These are phyloP conservation scores for Eupithecia subfuscata DNA, from an alignment of 2,888 invertebrate species.

Conservation along the genomic window DNA sequence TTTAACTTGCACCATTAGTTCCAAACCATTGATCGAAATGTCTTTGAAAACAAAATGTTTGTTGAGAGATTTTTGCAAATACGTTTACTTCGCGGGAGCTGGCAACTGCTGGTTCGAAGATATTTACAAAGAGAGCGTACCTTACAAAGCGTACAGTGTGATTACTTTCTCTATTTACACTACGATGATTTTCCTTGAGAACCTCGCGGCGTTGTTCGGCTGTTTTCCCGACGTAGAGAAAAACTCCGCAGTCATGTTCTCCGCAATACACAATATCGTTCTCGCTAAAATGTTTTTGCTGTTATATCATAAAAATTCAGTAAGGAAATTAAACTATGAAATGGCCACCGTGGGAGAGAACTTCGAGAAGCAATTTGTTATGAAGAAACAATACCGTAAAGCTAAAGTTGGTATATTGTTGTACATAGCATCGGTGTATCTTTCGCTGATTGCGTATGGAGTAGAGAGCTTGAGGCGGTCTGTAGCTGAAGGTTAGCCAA, in stretches of 20 bases:
- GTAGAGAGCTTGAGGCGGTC: conserved; percentile 67
- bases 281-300: conserved; percentile 70
- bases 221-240: conserved; percentile 72
- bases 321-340: conserved; percentile 71
- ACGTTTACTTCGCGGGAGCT: conserved; percentile 69
- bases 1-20: conserved; percentile 30
- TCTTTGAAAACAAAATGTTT: conserved; percentile 60
- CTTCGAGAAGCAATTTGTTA: conserved; percentile 63
- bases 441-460: conserved; percentile 68
- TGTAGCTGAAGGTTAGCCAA: conserved; percentile 63
- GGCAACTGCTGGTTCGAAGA: conserved; percentile 72
- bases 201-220: conserved; percentile 69
- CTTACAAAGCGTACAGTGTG: conserved; percentile 61
- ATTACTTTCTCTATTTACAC: conserved; percentile 67
- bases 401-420: conserved; percentile 64
- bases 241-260: conserved; percentile 75
- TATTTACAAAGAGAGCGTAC: conserved; percentile 57
- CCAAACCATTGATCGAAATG: conserved; percentile 51
- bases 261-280: conserved; percentile 74
- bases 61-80: conserved; percentile 64
- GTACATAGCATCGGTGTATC: conserved; percentile 69
- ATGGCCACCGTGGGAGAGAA: conserved; percentile 66
- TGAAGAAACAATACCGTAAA: conserved; percentile 69
- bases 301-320: conserved; percentile 68
- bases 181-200: conserved; percentile 72